Evolutionary conservation across 1,140 invertebrate species (phyloP).

Genomic region (Bombus cullumanus): DNA sequence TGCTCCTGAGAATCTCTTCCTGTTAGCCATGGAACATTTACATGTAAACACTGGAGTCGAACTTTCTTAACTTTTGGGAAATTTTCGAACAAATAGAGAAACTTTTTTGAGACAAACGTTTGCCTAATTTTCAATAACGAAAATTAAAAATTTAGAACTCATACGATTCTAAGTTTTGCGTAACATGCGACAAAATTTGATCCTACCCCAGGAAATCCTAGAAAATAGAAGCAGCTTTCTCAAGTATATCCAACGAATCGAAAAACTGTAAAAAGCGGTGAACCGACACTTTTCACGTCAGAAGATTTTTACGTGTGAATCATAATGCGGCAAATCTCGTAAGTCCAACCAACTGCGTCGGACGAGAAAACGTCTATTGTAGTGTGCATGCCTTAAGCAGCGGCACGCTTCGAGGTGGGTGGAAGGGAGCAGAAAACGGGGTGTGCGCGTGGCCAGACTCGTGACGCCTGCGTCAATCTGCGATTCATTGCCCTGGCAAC

Average conservation of each 20-base stretch:
- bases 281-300: constrained; percentile 6
- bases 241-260: constrained; percentile 6
- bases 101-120: neutral
- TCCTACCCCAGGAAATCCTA: neutral
- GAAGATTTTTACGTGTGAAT: constrained; percentile 52
- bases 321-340: constrained; percentile 65
- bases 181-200: neutral
- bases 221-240: neutral
- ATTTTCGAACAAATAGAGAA: neutral
- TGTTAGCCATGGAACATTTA: neutral
- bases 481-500: constrained; percentile 80
- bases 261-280: neutral
- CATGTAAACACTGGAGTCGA: neutral
- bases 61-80: constrained; percentile 5
- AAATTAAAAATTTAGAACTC: neutral
- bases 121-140: neutral
- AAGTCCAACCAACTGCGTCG: constrained; percentile 54
- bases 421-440: constrained; percentile 45
- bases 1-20: neutral
- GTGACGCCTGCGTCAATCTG: constrained; percentile 77
- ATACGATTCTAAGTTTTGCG: neutral
- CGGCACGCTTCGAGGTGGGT: constrained; percentile 57
- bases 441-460: constrained; percentile 68
- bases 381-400: constrained; percentile 62
- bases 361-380: constrained; percentile 54